These are phyloP conservation scores for Eustalomyia histrio DNA, from an alignment of 2,888 invertebrate species.

Conservation along the genomic window DNA sequence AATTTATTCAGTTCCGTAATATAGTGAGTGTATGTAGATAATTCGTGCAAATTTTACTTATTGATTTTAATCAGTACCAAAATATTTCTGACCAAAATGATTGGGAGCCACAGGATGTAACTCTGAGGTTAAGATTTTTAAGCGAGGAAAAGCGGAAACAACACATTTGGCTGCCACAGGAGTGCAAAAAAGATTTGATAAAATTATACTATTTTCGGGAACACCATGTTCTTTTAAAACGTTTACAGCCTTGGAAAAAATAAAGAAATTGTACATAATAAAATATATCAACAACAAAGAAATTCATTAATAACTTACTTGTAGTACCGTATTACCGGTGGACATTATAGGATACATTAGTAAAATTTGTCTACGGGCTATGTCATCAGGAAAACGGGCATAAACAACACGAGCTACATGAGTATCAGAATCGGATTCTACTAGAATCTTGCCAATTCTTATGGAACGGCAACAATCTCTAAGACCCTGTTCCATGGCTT, in stretches of 20 bases:
- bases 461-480: constrained; percentile 99
- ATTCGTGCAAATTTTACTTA: background rate
- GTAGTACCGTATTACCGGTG: constrained; percentile 96
- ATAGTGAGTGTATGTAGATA: too few relatives aligned
- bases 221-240: constrained; percentile 97
- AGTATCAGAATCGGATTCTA: constrained; percentile 97
- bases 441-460: constrained; percentile 98
- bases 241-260: constrained; percentile 88
- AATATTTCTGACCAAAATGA: constrained; percentile 99
- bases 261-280: background rate
- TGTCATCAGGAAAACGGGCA: constrained; percentile 98
- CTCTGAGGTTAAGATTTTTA: constrained; percentile 98
- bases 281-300: background rate
- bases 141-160: constrained; percentile 90
- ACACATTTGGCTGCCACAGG: constrained; percentile 93
- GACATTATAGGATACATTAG: constrained; percentile 99
- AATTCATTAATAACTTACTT: constrained; percentile 79
- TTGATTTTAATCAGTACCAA: constrained; percentile 91
- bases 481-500: constrained; percentile 97
- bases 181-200: constrained; percentile 98
- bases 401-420: constrained; percentile 98
- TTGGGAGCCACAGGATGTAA: constrained; percentile 96
- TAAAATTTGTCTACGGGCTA: constrained; percentile 91
- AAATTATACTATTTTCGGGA: constrained; percentile 94
- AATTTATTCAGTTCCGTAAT: too few relatives aligned